Evolutionary conservation across 2,797 vertebrate genomes (phyloP), one percentile per base, ranked within the genome.

Genomic region (Melanotaenia parkinsoni): DNA sequence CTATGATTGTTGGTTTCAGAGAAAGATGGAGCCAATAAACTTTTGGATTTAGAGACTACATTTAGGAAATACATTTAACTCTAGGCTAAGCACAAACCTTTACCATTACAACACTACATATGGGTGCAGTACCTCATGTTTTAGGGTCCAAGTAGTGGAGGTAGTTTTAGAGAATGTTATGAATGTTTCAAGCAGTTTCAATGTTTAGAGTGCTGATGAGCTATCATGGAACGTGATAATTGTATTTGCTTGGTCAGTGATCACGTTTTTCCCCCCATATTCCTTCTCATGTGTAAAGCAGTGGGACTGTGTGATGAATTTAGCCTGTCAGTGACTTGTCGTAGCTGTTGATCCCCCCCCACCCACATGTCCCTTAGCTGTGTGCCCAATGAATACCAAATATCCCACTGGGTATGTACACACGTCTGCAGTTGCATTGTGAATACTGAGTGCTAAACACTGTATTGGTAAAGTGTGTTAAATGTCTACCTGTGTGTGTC

Each of bases 271-370:
- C 70, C 30, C 63, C 37, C 45, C 54, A 45, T n/a, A 43, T 76
- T 80, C 32, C 59, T 33, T 38, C 26, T 66, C 57, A 26, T 83
- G 58, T 53, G 18, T 76, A 51, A 72, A 69, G 61, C 20, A 7
- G 9, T 12, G 59, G 26, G 37, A 57, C 58, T 56, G 37, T 61
- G 59, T 77, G 78, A 85, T 82, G 64, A 82, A 81, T 76, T 67
- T 35, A 58, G 67, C 37, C 68, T 70, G 82, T 90, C 83, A 77
- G 40, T 59, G 75, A 74, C 80, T 74, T 67, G 77, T 78, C n/a
- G 3, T 63, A 43, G 72, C 71, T 59, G 65, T 61, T 38, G 72
- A 64, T 37, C 54, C 69, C 59, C 28, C 67, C 28, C 28, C 28
- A 5, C 38, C 7, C 0, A 60, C 4, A 13, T 37, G 65, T 78